Evolutionary conservation across 2,113 vertebrate genomes (phyloP).

Genomic region (Ictalurus furcatus): DNA sequence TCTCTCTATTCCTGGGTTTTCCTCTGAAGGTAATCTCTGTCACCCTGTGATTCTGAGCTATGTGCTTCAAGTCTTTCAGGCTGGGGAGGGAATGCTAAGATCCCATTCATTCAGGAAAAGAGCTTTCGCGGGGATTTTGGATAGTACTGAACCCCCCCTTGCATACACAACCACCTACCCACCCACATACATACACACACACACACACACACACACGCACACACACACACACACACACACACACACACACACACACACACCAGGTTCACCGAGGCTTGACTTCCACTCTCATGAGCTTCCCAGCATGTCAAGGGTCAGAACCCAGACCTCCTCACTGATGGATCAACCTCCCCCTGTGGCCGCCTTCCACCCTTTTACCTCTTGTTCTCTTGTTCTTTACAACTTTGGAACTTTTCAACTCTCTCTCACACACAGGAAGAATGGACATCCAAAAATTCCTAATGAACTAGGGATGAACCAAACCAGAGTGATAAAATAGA

Average conservation of each 20-base stretch:
- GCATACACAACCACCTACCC: constrained; percentile 57
- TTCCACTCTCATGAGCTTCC: constrained; percentile 61
- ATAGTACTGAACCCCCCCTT: constrained; percentile 60
- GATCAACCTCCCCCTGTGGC: constrained; percentile 39
- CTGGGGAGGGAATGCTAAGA: constrained; percentile 79
- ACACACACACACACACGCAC: constrained; percentile 60
- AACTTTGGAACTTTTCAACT: constrained; percentile 31
- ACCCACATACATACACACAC: background rate
- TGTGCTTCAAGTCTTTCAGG: constrained; percentile 76
- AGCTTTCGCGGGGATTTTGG: constrained; percentile 67
- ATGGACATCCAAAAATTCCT: constrained; percentile 28
- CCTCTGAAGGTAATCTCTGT: constrained; percentile 60
- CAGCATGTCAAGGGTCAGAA: constrained; percentile 73
- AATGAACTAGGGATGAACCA: constrained; percentile 22
- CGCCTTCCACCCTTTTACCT: constrained; percentile 4
- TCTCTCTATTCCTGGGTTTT: constrained; percentile 51
- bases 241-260: constrained; percentile 60
- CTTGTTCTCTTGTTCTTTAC: constrained; percentile 6
- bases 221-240: constrained; percentile 36
- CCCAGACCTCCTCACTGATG: constrained; percentile 75
- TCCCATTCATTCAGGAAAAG: constrained; percentile 76
- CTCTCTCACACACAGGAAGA: constrained; percentile 22
- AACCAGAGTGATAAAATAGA: background rate
- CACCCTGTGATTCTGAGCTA: constrained; percentile 51
- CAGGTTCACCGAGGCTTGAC: constrained; percentile 74